Evolutionary conservation across 1,140 invertebrate species (phyloP).

Genomic region (Caenorhabditis latens): DNA sequence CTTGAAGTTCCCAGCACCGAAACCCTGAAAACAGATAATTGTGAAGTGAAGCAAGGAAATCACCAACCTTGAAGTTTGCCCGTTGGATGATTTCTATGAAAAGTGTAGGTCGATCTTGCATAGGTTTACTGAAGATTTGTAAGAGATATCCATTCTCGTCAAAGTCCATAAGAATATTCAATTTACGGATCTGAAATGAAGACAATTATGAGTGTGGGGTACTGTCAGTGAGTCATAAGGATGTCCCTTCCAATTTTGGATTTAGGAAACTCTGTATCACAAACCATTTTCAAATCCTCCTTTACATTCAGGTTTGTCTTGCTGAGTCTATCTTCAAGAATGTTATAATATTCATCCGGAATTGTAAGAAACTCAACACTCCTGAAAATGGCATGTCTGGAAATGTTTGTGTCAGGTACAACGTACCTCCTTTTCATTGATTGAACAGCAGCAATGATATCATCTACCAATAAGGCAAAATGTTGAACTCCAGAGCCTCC

Average conservation of each 20-base stretch:
- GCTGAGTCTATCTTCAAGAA: constrained; percentile 85
- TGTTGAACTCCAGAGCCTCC: constrained; percentile 97
- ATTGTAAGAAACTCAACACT: constrained; percentile 91
- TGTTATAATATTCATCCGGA: constrained; percentile 90
- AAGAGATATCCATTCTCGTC: constrained; percentile 97
- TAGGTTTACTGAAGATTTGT: constrained; percentile 97
- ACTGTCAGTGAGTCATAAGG: no score
- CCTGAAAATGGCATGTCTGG: constrained; percentile 77
- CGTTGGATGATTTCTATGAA: constrained; percentile 98
- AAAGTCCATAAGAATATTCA: constrained; percentile 95
- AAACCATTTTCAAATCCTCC: constrained; percentile 84
- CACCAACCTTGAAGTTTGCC: constrained; percentile 81
- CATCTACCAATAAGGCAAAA: constrained; percentile 91
- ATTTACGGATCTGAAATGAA: constrained; percentile 81
- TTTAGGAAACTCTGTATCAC: background rate
- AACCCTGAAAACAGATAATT: constrained; percentile 84
- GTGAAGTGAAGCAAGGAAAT: background rate
- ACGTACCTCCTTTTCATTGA: constrained; percentile 82
- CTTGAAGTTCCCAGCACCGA: constrained; percentile 99
- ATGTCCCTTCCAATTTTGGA: background rate
- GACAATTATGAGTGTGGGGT: background rate
- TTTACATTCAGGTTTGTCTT: constrained; percentile 85
- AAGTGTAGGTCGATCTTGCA: constrained; percentile 95
- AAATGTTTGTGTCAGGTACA: no score
- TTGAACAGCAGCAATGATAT: constrained; percentile 88